Evolutionary conservation across 1,140 invertebrate species (phyloP).

Genomic region (Eulimnadia texana): DNA sequence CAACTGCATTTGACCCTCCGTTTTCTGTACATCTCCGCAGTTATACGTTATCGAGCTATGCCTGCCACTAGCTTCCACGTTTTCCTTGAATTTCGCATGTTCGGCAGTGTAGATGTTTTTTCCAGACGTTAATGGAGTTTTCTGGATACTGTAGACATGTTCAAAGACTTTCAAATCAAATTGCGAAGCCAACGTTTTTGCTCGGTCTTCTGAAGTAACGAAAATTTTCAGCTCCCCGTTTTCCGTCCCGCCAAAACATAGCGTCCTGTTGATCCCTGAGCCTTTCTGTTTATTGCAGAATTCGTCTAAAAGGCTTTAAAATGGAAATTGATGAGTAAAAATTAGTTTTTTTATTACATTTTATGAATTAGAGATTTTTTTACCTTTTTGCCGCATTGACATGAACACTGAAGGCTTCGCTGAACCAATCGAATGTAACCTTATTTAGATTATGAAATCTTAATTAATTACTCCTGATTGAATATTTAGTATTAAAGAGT

Average conservation of each 20-base stretch:
- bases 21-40: not conserved
- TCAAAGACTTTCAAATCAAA: not conserved
- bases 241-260: not conserved
- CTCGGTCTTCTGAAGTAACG: not conserved
- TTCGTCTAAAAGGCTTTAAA: not conserved
- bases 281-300: not conserved
- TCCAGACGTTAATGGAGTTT: not conserved
- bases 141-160: not conserved
- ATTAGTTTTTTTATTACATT: not conserved
- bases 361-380: not conserved
- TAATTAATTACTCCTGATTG: not conserved
- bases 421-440: not conserved
- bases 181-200: not conserved
- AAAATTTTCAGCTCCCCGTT: not conserved
- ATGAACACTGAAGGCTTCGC: not conserved
- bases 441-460: not conserved
- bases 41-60: not conserved
- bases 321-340: too few relatives aligned
- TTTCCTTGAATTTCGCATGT: not conserved
- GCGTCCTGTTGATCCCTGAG: not conserved
- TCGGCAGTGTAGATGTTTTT: not conserved
- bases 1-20: not conserved
- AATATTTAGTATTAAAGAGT: not conserved
- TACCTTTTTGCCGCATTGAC: not conserved
- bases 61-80: not conserved